These are phyloP conservation scores for Leptogaster cylindrica DNA, from an alignment of 2,888 invertebrate genomes.

Conservation along the genomic window DNA sequence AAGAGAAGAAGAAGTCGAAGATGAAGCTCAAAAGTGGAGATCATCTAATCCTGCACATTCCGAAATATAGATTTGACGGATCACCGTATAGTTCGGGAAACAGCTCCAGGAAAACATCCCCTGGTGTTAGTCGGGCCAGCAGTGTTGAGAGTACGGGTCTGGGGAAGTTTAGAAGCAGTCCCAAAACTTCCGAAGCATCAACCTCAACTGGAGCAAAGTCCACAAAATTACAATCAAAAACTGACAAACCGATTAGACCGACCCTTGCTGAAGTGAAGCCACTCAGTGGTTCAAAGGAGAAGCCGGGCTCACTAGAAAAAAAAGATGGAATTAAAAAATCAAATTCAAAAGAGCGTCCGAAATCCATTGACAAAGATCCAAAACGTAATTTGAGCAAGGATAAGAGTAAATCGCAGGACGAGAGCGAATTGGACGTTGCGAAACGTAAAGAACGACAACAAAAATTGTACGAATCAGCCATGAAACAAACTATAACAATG, in stretches of 20 bases:
- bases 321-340: slow-evolving; percentile 65
- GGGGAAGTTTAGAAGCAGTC: slow-evolving; percentile 52
- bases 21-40: slow-evolving; percentile 61
- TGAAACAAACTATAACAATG: slow-evolving; percentile 76
- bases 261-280: slow-evolving; percentile 60
- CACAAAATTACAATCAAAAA: slow-evolving; percentile 59
- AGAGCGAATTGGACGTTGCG: slow-evolving; percentile 72
- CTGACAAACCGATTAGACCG: slow-evolving; percentile 64
- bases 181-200: slow-evolving; percentile 54
- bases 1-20: slow-evolving; percentile 60
- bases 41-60: slow-evolving; percentile 60
- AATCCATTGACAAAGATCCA: slow-evolving; percentile 69
- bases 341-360: slow-evolving; percentile 70
- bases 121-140: slow-evolving; percentile 60
- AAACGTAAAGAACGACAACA: slow-evolving; percentile 78
- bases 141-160: slow-evolving; percentile 60
- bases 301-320: slow-evolving; percentile 8
- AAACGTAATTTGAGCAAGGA: slow-evolving; percentile 62
- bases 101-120: slow-evolving; percentile 61
- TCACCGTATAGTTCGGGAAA: slow-evolving; percentile 61
- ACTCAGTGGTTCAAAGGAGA: slow-evolving; percentile 51
- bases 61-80: slow-evolving; percentile 61
- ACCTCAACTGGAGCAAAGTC: neutral
- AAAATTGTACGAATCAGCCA: slow-evolving; percentile 75
- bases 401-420: slow-evolving; percentile 75